Evolutionary conservation across 2,888 invertebrate species (phyloP).

Genomic region (Dimorphilus gyrociliatus): DNA sequence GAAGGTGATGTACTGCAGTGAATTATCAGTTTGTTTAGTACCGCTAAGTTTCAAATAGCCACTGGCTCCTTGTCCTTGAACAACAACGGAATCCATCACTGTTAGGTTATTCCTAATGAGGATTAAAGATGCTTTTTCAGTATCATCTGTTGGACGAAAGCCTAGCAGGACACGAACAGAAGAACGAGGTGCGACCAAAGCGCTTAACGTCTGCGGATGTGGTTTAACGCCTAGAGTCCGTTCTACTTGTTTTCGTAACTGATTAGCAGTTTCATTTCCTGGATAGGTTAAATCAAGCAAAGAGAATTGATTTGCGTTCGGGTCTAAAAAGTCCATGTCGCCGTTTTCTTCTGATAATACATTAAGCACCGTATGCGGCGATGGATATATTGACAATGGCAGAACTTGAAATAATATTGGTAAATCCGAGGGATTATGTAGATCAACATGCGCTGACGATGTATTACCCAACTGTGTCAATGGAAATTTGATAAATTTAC

Average conservation of each 20-base stretch:
- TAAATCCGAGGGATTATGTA: slow-evolving; percentile 55
- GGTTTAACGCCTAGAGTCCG: slow-evolving; percentile 34
- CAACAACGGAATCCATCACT: slow-evolving; percentile 62
- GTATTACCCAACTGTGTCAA: slow-evolving; percentile 57
- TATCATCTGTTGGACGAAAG: slow-evolving; percentile 41
- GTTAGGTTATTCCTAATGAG: slow-evolving; percentile 71
- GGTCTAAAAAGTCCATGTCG: too few species aligned
- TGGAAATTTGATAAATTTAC: slow-evolving; percentile 47
- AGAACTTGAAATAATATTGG: slow-evolving; percentile 56
- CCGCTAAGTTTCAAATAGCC: slow-evolving; percentile 77
- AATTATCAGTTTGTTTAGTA: slow-evolving; percentile 64
- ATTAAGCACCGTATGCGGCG: slow-evolving; percentile 43
- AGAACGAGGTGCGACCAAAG: slow-evolving; percentile 47
- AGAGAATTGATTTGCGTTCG: too few species aligned
- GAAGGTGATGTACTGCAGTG: slow-evolving; percentile 56
- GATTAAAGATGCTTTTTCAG: slow-evolving; percentile 38
- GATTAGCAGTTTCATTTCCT: too few species aligned
- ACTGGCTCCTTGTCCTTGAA: slow-evolving; percentile 65
- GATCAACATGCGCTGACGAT: too few species aligned
- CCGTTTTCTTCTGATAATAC: slow-evolving; percentile 24
- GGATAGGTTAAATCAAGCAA: too few species aligned
- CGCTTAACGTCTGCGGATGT: slow-evolving; percentile 42
- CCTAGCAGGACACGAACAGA: slow-evolving; percentile 38
- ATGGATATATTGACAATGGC: slow-evolving; percentile 54
- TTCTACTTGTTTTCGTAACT: slow-evolving; percentile 36